Evolutionary conservation across 2,888 invertebrate genomes (phyloP).

Genomic region (Caenorhabditis imperialis): DNA sequence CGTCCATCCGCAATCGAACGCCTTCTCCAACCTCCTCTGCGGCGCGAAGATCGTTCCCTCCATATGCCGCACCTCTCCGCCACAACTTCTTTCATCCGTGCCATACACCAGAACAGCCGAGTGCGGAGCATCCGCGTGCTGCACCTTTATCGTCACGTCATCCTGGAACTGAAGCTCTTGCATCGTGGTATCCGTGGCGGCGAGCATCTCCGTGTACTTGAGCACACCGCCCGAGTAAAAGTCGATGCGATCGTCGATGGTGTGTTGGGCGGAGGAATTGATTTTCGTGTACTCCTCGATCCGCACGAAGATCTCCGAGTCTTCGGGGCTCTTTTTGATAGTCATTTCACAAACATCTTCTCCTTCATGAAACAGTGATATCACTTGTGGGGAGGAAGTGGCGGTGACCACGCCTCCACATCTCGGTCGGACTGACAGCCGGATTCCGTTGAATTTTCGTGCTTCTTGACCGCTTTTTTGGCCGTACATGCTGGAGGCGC

Average conservation of each 20-base stretch:
- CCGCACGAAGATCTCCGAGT: constrained; percentile 29
- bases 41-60: constrained; percentile 31
- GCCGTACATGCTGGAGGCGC: constrained; percentile 52
- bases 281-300: constrained; percentile 32
- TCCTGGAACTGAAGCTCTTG: constrained; percentile 29
- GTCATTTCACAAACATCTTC: constrained; percentile 54
- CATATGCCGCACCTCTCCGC: constrained; percentile 47
- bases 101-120: constrained; percentile 29
- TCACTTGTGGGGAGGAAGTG: constrained; percentile 24
- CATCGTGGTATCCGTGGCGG: constrained; percentile 35
- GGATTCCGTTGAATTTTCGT: constrained; percentile 62
- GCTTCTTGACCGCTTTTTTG: constrained; percentile 53
- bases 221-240: constrained; percentile 32
- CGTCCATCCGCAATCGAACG: constrained; percentile 43
- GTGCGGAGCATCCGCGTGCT: constrained; percentile 42
- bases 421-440: constrained; percentile 55
- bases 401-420: constrained; percentile 73
- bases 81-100: constrained; percentile 47
- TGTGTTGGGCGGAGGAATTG: constrained; percentile 15
- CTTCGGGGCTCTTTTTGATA: constrained; percentile 49
- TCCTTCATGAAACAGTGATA: constrained; percentile 34
- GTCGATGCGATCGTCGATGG: constrained; percentile 37
- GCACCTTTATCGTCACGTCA: constrained; percentile 32
- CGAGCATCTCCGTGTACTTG: constrained; percentile 38
- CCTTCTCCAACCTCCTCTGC: constrained; percentile 16